phyloP scores from a whole-genome alignment of 2,888 invertebrate genomes.

The Apamea anceps region DNA sequence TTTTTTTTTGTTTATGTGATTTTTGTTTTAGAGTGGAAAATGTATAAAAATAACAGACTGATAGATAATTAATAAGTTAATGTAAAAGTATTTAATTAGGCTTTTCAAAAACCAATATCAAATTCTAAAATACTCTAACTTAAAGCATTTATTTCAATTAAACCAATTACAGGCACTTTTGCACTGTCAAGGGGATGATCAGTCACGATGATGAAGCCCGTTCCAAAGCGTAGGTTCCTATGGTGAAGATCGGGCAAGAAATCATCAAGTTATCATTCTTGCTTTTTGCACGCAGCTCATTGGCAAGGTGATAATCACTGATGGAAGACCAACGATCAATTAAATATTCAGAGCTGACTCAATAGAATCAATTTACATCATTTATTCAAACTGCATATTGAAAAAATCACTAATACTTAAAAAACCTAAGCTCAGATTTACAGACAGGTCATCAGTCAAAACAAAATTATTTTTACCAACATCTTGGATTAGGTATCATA shows the following conservation, averaged over 20 bases:
- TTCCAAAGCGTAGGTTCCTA: background rate
- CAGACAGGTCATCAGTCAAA: conserved; percentile 49
- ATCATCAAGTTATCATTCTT: background rate
- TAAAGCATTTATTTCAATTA: too few relatives aligned
- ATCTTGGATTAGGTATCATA: conserved; percentile 37
- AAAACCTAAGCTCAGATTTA: background rate
- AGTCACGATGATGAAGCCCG: too few relatives aligned
- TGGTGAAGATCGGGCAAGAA: background rate
- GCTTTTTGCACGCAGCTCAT: background rate
- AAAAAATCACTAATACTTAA: conserved; percentile 3
- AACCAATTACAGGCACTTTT: too few relatives aligned
- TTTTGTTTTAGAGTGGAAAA: too few relatives aligned
- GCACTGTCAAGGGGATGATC: too few relatives aligned
- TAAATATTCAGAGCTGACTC: conserved; percentile 24
- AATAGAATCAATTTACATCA: conserved; percentile 32
- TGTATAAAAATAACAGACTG: too few relatives aligned
- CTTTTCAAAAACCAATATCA: too few relatives aligned
- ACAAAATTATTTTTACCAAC: conserved; percentile 34
- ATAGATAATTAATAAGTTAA: too few relatives aligned
- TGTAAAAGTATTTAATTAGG: too few relatives aligned
- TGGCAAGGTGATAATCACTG: conserved; percentile 5
- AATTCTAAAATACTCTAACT: too few relatives aligned
- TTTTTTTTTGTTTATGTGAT: too few relatives aligned
- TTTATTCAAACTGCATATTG: conserved; percentile 7
- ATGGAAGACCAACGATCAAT: conserved; percentile 9